Conservation (phyloP, 2,113 vertebrate genomes). For the Actinemys pallida region DNA sequence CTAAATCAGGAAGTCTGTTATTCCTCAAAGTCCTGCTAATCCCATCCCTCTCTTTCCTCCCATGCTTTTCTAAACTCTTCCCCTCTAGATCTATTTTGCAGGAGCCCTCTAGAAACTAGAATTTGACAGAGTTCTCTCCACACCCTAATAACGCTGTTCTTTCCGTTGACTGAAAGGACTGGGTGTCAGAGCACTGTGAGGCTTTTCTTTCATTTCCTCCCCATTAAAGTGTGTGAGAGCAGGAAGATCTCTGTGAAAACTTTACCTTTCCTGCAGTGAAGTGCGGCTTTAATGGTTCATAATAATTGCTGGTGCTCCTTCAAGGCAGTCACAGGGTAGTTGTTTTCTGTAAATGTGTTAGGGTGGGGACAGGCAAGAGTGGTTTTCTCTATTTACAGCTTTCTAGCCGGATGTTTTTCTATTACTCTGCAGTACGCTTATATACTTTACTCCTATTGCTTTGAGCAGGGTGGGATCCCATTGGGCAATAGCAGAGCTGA, state of each 20-base stretch:
- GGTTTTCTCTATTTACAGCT: not conserved
- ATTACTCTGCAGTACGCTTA: not conserved
- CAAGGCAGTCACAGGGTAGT: not conserved
- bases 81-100: not conserved
- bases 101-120: not conserved
- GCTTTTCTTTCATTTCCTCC: not conserved
- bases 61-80: slow-evolving; percentile 27
- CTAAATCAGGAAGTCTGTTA: slow-evolving; percentile 27
- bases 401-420: not conserved
- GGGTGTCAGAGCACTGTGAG: not conserved
- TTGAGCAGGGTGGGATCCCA: not conserved
- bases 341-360: slow-evolving; percentile 1
- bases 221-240: slow-evolving; percentile 19
- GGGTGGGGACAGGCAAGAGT: rapidly evolving
- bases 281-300: not conserved
- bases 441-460: not conserved
- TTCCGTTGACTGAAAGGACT: not conserved
- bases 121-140: not conserved
- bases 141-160: not conserved
- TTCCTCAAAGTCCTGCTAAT: not conserved
- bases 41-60: not conserved
- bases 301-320: not conserved
- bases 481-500: not conserved
- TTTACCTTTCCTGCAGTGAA: not conserved
- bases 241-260: not conserved